These are phyloP conservation scores for Nematolebias whitei DNA, from an alignment of 2,113 vertebrate species.

Conservation along the genomic window DNA sequence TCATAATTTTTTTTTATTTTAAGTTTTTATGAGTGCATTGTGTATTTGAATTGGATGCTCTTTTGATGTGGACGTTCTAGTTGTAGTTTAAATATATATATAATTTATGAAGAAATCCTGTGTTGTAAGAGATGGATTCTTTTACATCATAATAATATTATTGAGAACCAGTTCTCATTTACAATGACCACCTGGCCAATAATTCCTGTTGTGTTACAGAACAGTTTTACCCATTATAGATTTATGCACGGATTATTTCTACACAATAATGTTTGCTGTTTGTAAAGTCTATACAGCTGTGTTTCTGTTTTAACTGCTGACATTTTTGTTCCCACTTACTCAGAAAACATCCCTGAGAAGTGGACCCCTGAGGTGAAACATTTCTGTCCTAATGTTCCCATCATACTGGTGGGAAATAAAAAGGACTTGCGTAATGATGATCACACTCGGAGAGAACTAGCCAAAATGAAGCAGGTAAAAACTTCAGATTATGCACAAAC, in stretches of 20 bases:
- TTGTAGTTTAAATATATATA: too few relatives aligned
- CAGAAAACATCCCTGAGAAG: constrained; percentile 99
- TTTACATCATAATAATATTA: too few relatives aligned
- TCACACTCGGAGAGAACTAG: constrained; percentile 94
- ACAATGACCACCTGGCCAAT: too few relatives aligned
- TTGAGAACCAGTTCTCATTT: too few relatives aligned
- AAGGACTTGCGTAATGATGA: constrained; percentile 98
- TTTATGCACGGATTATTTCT: not conserved
- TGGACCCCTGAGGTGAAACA: constrained; percentile 99
- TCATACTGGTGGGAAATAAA: constrained; percentile 98
- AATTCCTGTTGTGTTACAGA: constrained; percentile 1
- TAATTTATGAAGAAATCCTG: too few relatives aligned
- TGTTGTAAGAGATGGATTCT: not conserved
- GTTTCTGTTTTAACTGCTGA: constrained; percentile 5
- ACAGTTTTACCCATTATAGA: not conserved
- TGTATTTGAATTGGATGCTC: not conserved
- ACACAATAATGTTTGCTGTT: not conserved
- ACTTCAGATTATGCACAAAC: not conserved
- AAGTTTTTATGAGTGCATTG: too few relatives aligned
- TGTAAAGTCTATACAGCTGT: not conserved
- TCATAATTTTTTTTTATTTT: too few relatives aligned
- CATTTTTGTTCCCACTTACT: constrained; percentile 16
- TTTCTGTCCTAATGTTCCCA: constrained; percentile 98
- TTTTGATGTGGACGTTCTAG: not conserved
- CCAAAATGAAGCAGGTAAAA: constrained; percentile 98